A percentile compares a stretch with the other conserved stretches of the same genome.
These are phyloP conservation scores for Aviceda subcristata DNA, from an alignment of 2,113 vertebrate genomes.

Conservation along the genomic window DNA sequence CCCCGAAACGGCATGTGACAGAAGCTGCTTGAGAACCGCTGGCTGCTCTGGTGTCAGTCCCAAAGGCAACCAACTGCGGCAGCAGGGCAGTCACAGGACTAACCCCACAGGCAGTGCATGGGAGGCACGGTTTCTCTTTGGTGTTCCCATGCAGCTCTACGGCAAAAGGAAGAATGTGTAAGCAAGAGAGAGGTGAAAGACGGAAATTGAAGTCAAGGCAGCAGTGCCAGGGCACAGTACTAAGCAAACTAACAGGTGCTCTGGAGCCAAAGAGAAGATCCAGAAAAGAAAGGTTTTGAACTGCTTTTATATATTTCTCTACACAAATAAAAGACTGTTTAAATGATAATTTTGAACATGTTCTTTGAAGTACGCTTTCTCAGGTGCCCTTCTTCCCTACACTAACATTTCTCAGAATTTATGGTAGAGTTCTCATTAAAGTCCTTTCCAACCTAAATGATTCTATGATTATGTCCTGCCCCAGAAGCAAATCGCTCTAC, in stretches of 20 bases:
- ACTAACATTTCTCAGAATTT: not conserved
- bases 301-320: not conserved
- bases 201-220: not conserved
- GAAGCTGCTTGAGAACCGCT: not conserved
- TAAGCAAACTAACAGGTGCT: not conserved
- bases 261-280: not conserved
- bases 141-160: not conserved
- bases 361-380: not conserved
- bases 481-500: not conserved
- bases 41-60: not conserved
- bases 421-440: not conserved
- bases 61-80: not conserved
- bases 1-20: not conserved
- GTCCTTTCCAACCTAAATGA: not conserved
- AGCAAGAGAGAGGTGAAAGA: not conserved
- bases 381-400: not conserved
- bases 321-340: not conserved
- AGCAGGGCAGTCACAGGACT: not conserved
- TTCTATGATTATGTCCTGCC: not conserved
- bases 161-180: not conserved
- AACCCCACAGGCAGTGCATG: accelerated
- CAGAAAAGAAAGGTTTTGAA: not conserved
- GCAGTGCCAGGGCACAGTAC: not conserved
- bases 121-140: not conserved
- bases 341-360: not conserved